Conservation (phyloP, 2,113 vertebrate species). For the Colaptes auratus region DNA sequence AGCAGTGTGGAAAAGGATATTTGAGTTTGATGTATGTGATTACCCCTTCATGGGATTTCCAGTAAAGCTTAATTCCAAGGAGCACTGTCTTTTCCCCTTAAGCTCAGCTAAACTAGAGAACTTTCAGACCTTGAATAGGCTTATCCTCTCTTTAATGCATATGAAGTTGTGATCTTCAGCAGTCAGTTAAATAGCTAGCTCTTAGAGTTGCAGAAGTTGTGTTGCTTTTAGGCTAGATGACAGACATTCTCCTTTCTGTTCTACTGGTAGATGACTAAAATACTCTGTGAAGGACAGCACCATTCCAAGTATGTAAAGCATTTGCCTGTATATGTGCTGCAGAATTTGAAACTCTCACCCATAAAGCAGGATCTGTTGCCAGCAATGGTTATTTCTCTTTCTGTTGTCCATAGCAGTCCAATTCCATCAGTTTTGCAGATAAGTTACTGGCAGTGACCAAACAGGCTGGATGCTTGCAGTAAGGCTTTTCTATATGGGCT, state of each 20-base stretch:
- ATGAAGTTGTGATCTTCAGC: not conserved
- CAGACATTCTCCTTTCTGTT: not conserved
- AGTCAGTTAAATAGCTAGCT: not conserved
- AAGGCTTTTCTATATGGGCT: not conserved
- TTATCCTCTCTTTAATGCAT: not conserved
- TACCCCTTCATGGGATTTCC: not conserved
- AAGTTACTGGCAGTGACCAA: not conserved
- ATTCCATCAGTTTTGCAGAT: not conserved
- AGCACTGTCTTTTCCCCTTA: not conserved
- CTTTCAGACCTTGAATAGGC: not conserved
- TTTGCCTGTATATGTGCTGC: not conserved
- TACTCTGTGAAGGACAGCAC: not conserved
- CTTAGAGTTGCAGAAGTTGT: not conserved
- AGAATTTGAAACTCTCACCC: not conserved
- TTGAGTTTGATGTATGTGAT: not conserved
- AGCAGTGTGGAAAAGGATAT: not conserved
- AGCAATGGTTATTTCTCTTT: not conserved
- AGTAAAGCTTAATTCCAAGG: not conserved
- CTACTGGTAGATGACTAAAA: not conserved
- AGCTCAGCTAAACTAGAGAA: not conserved
- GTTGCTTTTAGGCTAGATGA: not conserved
- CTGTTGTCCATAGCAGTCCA: accelerated
- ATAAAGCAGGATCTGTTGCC: accelerated
- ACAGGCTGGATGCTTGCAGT: not conserved
- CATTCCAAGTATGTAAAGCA: accelerated